A percentile compares a stretch with the other conserved stretches of the same genome.
Conservation (phyloP, 1,140 invertebrate species). For the Lasaia peninsularis region DNA sequence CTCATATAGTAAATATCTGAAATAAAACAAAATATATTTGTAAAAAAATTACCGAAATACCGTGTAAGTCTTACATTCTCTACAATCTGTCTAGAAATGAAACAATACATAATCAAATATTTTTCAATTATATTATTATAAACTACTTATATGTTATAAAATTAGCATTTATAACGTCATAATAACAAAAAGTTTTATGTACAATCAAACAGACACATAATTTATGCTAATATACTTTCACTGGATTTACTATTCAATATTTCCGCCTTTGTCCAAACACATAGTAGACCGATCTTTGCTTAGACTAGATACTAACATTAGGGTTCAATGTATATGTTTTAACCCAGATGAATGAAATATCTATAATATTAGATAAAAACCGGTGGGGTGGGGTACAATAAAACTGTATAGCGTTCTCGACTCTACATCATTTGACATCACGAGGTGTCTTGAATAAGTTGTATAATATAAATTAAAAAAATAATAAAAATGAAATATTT, state of each 20-base stretch:
- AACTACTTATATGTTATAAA: neutral
- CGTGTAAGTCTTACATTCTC: too few relatives aligned
- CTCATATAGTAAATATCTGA: too few relatives aligned
- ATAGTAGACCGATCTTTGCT: neutral
- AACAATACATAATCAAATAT: too few relatives aligned
- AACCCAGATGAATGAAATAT: constrained; percentile 53
- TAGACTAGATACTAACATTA: constrained; percentile 31
- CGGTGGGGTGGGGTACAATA: constrained; percentile 58
- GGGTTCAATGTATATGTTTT: constrained; percentile 42
- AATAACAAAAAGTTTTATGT: neutral
- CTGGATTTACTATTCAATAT: constrained; percentile 4
- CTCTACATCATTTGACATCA: constrained; percentile 58
- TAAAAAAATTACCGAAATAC: too few relatives aligned
- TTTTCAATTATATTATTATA: too few relatives aligned
- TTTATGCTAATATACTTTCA: constrained; percentile 7
- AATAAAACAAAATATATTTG: too few relatives aligned
- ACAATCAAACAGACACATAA: neutral
- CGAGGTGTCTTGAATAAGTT: constrained; percentile 58
- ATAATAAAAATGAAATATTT: constrained; percentile 58
- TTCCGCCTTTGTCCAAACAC: neutral
- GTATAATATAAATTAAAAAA: constrained; percentile 36
- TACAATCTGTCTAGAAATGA: too few relatives aligned
- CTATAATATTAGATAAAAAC: neutral
- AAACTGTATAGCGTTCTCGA: constrained; percentile 56
- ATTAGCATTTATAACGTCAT: neutral